phyloP scores from a whole-genome alignment of 2,113 vertebrate species.

The Nothocercus julius region DNA sequence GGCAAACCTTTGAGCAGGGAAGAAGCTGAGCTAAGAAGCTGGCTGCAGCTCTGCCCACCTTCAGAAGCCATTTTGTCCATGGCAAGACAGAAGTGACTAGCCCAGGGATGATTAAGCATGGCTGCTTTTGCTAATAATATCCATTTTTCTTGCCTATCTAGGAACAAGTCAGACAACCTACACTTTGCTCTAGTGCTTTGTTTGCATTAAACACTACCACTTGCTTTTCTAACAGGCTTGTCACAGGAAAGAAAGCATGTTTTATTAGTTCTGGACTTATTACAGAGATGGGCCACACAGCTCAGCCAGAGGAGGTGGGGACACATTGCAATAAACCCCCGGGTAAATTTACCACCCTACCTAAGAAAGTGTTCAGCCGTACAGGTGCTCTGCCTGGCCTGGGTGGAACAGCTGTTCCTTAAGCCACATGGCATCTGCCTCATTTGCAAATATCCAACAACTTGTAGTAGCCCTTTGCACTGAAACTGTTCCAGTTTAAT shows the following conservation, averaged over 20 bases:
- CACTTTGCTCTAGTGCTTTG: slow-evolving; percentile 16
- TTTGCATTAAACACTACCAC: slow-evolving; percentile 41
- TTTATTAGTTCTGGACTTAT: slow-evolving; percentile 55
- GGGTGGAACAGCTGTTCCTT: not conserved
- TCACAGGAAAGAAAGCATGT: slow-evolving; percentile 33
- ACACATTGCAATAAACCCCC: slow-evolving; percentile 12
- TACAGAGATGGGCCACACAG: not conserved
- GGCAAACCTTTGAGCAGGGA: not conserved
- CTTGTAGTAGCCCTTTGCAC: not conserved
- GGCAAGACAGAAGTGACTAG: not conserved
- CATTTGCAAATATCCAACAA: not conserved
- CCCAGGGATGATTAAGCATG: not conserved
- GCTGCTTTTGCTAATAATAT: slow-evolving; percentile 7
- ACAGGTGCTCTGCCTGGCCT: not conserved
- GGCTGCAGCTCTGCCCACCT: not conserved
- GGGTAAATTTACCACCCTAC: not conserved
- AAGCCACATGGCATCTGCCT: not conserved
- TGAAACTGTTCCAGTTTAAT: not conserved
- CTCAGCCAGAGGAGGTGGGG: slow-evolving; percentile 5
- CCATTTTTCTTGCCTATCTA: slow-evolving; percentile 14
- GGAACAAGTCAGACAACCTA: slow-evolving; percentile 5
- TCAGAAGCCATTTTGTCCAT: not conserved
- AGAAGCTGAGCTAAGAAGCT: not conserved
- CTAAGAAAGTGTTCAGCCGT: not conserved
- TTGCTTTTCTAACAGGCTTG: slow-evolving; percentile 28